Evolutionary conservation across 2,888 invertebrate species (phyloP).

Genomic region (Hyalella azteca): DNA sequence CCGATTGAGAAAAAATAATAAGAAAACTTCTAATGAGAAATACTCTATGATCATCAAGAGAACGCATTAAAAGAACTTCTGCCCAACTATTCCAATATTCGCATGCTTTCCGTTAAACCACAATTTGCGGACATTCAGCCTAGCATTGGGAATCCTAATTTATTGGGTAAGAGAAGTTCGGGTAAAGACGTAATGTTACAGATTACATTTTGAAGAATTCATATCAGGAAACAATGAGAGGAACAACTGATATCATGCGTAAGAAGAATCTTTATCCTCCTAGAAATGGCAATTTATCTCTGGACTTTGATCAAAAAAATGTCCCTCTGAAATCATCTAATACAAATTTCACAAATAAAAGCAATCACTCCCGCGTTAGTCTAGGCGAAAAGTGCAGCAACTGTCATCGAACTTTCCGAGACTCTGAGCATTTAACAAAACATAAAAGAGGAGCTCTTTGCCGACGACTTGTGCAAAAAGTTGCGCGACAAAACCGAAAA

Average conservation of each 20-base stretch:
- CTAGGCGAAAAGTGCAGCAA: conserved; percentile 49
- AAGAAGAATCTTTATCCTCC: not conserved
- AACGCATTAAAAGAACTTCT: too few species aligned
- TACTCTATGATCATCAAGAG: too few species aligned
- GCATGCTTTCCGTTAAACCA: too few species aligned
- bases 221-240: too few species aligned
- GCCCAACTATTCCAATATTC: too few species aligned
- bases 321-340: not conserved
- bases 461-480: conserved; percentile 50
- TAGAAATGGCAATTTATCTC: not conserved
- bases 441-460: conserved; percentile 57
- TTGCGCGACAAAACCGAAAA: conserved; percentile 42
- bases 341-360: not conserved
- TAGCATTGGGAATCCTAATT: too few species aligned
- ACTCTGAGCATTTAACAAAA: conserved; percentile 54
- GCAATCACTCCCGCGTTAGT: not conserved
- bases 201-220: too few species aligned
- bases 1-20: too few species aligned
- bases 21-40: too few species aligned
- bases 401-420: conserved; percentile 50
- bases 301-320: not conserved
- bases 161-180: too few species aligned
- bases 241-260: not conserved
- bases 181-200: too few species aligned
- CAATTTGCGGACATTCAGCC: too few species aligned